Conservation (phyloP, 2,113 vertebrate species). For the Microtus ochrogaster region DNA sequence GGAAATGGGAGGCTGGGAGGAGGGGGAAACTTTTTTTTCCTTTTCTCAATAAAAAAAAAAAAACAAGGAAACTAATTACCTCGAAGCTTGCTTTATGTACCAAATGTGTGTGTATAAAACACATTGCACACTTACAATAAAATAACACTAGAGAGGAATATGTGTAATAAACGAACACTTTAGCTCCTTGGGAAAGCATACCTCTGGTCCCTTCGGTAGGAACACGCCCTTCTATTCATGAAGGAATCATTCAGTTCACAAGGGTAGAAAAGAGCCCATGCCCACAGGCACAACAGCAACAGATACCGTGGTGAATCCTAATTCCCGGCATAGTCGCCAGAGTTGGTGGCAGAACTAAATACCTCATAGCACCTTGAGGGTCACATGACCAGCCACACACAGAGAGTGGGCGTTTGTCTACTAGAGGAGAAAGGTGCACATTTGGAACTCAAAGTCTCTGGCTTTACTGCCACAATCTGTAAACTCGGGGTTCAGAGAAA, state of each 20-base stretch:
- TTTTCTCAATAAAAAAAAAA: too few relatives aligned
- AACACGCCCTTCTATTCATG: background rate
- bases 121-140: background rate
- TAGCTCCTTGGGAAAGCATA: background rate
- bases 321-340: background rate
- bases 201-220: background rate
- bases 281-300: background rate
- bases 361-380: background rate
- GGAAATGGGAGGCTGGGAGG: too few relatives aligned
- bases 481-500: constrained; percentile 5
- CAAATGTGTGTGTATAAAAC: background rate
- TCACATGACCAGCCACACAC: background rate
- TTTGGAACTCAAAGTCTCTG: constrained; percentile 47
- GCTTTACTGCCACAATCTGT: constrained; percentile 26
- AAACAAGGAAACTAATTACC: background rate
- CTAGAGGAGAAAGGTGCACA: constrained; percentile 10
- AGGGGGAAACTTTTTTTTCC: too few relatives aligned
- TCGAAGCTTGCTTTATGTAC: background rate
- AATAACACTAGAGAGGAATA: background rate
- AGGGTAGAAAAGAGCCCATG: background rate
- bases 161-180: background rate
- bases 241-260: background rate
- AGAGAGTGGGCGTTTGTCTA: background rate
- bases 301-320: background rate
- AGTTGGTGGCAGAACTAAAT: background rate